Base-by-base conservation (phyloP, 92 coral and sea anemone species). In the Desmophyllum pertusum region DNA sequence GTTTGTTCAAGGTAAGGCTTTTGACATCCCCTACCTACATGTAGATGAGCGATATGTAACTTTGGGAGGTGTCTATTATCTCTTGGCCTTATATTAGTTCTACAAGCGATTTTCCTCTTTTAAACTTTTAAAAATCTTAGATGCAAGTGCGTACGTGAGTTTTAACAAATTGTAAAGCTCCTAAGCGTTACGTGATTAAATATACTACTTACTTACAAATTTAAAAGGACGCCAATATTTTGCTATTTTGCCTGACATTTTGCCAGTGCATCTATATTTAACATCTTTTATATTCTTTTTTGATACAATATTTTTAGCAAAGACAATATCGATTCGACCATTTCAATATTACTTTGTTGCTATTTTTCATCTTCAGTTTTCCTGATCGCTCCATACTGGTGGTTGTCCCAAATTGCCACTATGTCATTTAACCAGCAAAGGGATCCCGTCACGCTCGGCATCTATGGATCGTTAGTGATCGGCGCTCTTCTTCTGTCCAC, bases 401-500 rank as follows among this genome's bases (percentile, higher is more conserved):
- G 85, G 81, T 70, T 85, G 73, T 61, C 93, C 8, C 73, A 55
- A 43, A 68, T 90, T 51, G 85, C 76, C 57, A 66, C 65, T 25
- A 90, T 90, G 90, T 15, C 90, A 23, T 39, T 71, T 57, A 70
- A 55, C 43, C 73, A 83, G 71, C 90, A 86, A 66, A 70, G 61
- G 15, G 65, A 61, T 30, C 55, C 81, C 23, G 29, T n/a, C 67
- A 77, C 86, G 17, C 82, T 90, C 5, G 81, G 73, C 39, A 81
- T 83, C 43, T 83, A 82, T 62, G 93, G 65, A 19, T 80, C 83
- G 29, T 65, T 90, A 76, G 85, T 78, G 7, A 59, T 75, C n/a
- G 81, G 77, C 50, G 75, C 83, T 14, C 76, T 86, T 11, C 43
- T 86, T 53, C 59, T 90, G 66, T 70, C 84, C 8, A 62, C 70